These are phyloP conservation scores for Crepidodera aurea DNA, from an alignment of 2,888 invertebrate genomes.

Conservation along the genomic window DNA sequence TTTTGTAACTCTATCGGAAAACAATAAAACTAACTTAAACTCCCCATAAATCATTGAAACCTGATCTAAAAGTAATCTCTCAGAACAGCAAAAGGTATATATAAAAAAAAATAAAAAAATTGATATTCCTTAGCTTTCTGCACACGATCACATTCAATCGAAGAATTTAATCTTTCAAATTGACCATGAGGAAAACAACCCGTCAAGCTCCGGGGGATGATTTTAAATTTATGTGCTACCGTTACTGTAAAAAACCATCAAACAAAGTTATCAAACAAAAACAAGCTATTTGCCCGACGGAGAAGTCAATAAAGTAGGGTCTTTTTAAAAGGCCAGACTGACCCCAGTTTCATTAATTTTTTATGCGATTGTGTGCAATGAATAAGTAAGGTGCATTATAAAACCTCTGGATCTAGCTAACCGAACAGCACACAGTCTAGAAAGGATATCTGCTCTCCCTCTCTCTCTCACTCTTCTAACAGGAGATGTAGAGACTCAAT, in stretches of 20 bases:
- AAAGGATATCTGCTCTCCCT: conserved; percentile 39
- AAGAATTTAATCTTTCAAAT: conserved; percentile 39
- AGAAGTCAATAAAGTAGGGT: conserved; percentile 61
- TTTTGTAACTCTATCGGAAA: background rate
- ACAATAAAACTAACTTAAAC: background rate
- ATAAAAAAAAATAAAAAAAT: conserved; percentile 21
- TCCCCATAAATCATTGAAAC: conserved; percentile 19
- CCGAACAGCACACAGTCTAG: conserved; percentile 42
- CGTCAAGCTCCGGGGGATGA: conserved; percentile 46
- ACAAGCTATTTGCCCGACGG: conserved; percentile 61
- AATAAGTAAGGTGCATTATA: conserved; percentile 63
- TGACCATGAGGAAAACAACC: conserved; percentile 34
- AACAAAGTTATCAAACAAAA: conserved; percentile 63
- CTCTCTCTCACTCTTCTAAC: conserved; percentile 17
- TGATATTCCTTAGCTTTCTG: conserved; percentile 22
- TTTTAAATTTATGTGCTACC: conserved; percentile 60
- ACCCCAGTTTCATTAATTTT: conserved; percentile 61
- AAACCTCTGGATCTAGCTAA: conserved; percentile 47
- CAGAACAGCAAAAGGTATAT: background rate
- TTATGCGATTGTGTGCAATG: conserved; percentile 63
- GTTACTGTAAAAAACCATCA: conserved; percentile 60
- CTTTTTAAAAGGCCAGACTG: conserved; percentile 59
- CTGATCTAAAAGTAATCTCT: conserved; percentile 17
- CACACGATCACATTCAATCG: conserved; percentile 26
- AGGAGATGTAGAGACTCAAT: conserved; percentile 14